Conservation (phyloP, 23 tunicate species). For the Diplosoma virens region DNA sequence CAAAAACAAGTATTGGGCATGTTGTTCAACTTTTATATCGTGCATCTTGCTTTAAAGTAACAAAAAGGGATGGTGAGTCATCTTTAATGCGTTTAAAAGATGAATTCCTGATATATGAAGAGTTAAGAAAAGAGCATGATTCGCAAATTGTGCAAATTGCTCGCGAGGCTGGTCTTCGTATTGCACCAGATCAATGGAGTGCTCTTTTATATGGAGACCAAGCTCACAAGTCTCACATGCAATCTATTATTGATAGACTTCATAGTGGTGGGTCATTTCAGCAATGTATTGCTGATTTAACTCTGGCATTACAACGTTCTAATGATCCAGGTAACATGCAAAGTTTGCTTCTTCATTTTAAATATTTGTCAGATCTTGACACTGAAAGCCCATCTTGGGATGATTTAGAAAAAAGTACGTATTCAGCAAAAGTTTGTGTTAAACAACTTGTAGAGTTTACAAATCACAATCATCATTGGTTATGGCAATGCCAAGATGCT, state of each 20-base stretch:
- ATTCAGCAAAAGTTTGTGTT: constrained; percentile 37
- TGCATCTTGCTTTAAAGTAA: constrained; percentile 87
- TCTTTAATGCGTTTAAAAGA: constrained; percentile 86
- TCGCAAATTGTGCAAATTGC: constrained; percentile 86
- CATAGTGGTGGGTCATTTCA: constrained; percentile 62
- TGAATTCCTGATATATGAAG: constrained; percentile 53
- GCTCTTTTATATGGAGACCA: constrained; percentile 92
- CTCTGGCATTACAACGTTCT: constrained; percentile 41
- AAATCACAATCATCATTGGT: constrained; percentile 42
- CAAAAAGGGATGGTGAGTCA: constrained; percentile 78
- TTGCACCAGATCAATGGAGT: constrained; percentile 95
- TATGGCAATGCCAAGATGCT: constrained; percentile 73
- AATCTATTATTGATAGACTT: constrained; percentile 83
- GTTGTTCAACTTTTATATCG: constrained; percentile 85
- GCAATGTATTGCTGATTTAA: constrained; percentile 64
- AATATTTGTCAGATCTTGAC: constrained; percentile 46
- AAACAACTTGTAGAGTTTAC: constrained; percentile 45
- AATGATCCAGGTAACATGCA: constrained; percentile 52
- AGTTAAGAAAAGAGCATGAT: constrained; percentile 83
- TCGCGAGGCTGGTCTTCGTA: constrained; percentile 82
- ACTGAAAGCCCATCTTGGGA: constrained; percentile 38
- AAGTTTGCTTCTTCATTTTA: constrained; percentile 44
- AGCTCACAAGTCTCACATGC: constrained; percentile 82
- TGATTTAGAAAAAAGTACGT: constrained; percentile 35
- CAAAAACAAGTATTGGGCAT: constrained; percentile 92